These are phyloP conservation scores for Tenthredo scrophulariae DNA, from an alignment of 2,888 invertebrate species.

Conservation along the genomic window DNA sequence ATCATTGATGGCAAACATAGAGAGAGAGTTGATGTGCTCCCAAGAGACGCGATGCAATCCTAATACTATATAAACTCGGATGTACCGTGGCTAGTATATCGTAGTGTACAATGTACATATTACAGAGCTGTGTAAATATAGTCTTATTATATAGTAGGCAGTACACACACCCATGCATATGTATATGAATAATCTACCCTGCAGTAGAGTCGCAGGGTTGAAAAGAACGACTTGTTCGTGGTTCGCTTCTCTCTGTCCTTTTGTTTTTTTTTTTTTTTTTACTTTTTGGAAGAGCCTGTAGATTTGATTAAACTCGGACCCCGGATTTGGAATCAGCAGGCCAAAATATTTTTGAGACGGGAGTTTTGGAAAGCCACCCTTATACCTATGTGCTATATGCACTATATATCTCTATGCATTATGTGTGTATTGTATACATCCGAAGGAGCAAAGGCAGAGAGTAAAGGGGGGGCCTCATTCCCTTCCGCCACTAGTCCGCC, in stretches of 20 bases:
- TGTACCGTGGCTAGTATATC: background rate
- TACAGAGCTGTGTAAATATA: background rate
- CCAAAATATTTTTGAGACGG: too few relatives aligned
- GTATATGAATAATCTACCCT: background rate
- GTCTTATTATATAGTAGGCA: background rate
- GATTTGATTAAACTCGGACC: too few relatives aligned
- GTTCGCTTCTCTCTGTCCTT: too few relatives aligned
- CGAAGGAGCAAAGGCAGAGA: constrained; percentile 32
- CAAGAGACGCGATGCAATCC: constrained; percentile 59
- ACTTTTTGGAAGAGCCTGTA: too few relatives aligned
- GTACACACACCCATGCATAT: too few relatives aligned
- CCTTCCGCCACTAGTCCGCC: constrained; percentile 60
- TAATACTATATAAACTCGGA: background rate
- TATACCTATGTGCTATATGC: background rate
- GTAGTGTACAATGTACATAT: background rate
- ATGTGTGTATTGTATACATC: background rate
- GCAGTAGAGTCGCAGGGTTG: background rate
- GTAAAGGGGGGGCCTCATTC: constrained; percentile 59
- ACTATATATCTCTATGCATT: background rate
- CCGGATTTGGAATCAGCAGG: too few relatives aligned
- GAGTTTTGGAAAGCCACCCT: background rate
- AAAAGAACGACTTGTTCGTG: too few relatives aligned
- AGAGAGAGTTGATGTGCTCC: constrained; percentile 55
- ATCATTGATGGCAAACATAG: constrained; percentile 75
- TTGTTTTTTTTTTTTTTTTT: too few relatives aligned